A percentile compares a stretch with the other conserved stretches of the same genome.
These are phyloP conservation scores for Artemia franciscana DNA, from an alignment of 1,140 invertebrate species.

Conservation along the genomic window DNA sequence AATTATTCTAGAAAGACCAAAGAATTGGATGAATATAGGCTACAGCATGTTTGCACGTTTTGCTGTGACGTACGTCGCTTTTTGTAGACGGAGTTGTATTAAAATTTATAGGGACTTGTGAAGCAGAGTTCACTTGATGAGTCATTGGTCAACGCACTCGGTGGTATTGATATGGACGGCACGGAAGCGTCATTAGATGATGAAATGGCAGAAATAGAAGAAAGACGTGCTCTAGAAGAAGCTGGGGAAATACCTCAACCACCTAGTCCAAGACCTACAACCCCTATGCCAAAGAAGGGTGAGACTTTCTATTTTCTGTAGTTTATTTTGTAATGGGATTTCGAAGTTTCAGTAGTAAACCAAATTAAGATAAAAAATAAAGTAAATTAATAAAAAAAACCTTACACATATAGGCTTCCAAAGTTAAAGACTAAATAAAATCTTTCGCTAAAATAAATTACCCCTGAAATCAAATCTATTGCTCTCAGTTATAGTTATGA, in stretches of 20 bases:
- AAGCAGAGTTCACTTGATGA: slow-evolving; percentile 88
- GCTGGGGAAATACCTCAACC: slow-evolving; percentile 20
- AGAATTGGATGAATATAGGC: too few species aligned
- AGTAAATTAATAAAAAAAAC: too few species aligned
- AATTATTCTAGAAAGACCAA: too few species aligned
- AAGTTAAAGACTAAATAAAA: not conserved
- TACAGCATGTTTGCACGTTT: not conserved
- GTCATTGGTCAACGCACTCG: slow-evolving; percentile 26
- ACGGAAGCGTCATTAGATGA: slow-evolving; percentile 22
- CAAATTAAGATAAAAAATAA: too few species aligned
- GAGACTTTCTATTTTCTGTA: slow-evolving; percentile 12
- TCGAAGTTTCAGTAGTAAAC: not conserved
- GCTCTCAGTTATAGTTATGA: too few species aligned
- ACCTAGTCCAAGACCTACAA: slow-evolving; percentile 26
- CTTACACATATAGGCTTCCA: not conserved
- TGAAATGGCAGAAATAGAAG: slow-evolving; percentile 24
- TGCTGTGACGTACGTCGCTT: not conserved
- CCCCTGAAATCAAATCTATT: too few species aligned
- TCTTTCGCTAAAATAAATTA: too few species aligned
- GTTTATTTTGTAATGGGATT: not conserved
- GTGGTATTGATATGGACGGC: slow-evolving; percentile 26
- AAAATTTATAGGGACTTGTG: slow-evolving; percentile 39
- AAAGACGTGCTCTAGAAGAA: slow-evolving; percentile 20
- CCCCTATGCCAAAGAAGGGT: slow-evolving; percentile 21
- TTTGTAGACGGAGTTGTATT: not conserved